Base-by-base conservation (phyloP, 1,140 invertebrate species). In the Drosophila novamexicana region DNA sequence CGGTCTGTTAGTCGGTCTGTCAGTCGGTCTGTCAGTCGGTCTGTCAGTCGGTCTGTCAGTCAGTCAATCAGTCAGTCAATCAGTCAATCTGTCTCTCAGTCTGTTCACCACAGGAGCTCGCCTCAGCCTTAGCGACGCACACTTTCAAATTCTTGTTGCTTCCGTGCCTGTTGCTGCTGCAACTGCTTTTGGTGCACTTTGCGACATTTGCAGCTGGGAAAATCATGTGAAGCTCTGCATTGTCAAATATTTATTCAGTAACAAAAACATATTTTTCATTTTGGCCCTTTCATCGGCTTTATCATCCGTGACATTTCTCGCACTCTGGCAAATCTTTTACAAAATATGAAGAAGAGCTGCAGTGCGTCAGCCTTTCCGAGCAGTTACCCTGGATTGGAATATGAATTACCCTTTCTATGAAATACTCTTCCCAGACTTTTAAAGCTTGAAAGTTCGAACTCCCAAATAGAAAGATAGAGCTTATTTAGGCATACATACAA, bases 171-270 rank as follows among this genome's bases (percentile, higher is more conserved):
- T 49, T 70, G 64, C 58, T 70, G 37, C 44, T 54, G 29, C 34
- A 36, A 29, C 29, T 36, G n/a, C 16, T 39, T 10, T 42, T 49
- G 32, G 32, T 42, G 68, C 67, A 45, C 16, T n/a, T 71, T 70
- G 52, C 45, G 22, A 53, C 52, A 62, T 29, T 63, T 63, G 52
- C 52, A 69, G 29, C 58, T 42, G 45, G 10, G 9, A 57, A 45
- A 53, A 65, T 65, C 68, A 65, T 49, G 59, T 64, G 64, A 44
- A 40, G 18, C 75, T 45, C 32, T 1, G 61, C 65, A 69, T 39
- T 37, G 50, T 56, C 67, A 72, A 86, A 86, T 86, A 86, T 88
- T 86, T 82, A 82, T 86, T 79, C 75, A 75, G 68, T 18, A 50
- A 50, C 73, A 80, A 81, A 77, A 39, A 77, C 42, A 65, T 49